Percentiles rank a stretch among this genome's conserved stretches.
Evolutionary conservation across 2,113 vertebrate species (phyloP).

Genomic region (Rhabdornis inornatus): DNA sequence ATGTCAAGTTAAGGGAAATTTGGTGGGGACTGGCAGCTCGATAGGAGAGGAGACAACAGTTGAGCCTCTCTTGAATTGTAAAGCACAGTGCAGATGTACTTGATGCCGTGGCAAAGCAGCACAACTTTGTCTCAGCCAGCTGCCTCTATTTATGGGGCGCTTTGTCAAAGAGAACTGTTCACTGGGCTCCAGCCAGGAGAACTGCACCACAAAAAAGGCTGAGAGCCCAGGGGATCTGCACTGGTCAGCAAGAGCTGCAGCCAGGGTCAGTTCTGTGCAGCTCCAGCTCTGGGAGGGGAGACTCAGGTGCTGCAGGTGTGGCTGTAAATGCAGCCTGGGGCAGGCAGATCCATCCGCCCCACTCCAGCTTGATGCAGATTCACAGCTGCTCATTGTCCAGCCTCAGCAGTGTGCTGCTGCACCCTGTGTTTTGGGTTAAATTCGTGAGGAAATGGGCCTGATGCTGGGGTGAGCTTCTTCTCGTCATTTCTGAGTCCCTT

Average conservation of each 20-base stretch:
- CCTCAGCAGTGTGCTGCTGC: not conserved
- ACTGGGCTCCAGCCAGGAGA: not conserved
- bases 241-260: rapidly evolving
- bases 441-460: not conserved
- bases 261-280: no score
- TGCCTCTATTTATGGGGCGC: not conserved
- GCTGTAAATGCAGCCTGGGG: not conserved
- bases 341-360: not conserved
- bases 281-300: not conserved
- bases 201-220: not conserved
- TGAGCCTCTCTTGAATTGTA: not conserved
- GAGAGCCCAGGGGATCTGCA: not conserved
- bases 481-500: not conserved
- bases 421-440: not conserved
- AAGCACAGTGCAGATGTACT: not conserved
- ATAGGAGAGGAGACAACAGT: not conserved
- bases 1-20: not conserved
- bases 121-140: not conserved
- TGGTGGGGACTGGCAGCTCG: not conserved
- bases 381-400: not conserved
- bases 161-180: not conserved
- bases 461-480: rapidly evolving
- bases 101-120: not conserved
- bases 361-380: rapidly evolving
- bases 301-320: not conserved